A percentile compares a stretch with the other conserved stretches of the same genome.
Conservation (phyloP, 2,797 vertebrate species). For the Schizopygopsis pylzovi region DNA sequence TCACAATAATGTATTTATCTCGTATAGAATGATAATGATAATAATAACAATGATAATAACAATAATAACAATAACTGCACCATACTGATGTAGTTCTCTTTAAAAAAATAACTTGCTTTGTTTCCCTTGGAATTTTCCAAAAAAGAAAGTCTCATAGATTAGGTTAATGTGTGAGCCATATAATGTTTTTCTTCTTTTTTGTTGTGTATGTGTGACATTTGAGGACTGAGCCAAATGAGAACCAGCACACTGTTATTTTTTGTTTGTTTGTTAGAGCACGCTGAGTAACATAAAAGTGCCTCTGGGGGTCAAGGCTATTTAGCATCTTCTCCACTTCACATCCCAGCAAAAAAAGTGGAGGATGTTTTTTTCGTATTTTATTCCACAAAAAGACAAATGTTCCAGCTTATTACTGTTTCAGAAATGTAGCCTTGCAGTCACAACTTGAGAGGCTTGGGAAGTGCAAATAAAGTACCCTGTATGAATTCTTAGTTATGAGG, state of each 20-base stretch:
- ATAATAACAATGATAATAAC: too few relatives aligned
- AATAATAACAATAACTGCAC: too few relatives aligned
- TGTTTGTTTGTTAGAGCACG: background rate
- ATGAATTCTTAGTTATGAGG: background rate
- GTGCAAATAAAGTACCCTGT: background rate
- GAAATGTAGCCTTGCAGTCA: conserved; percentile 20
- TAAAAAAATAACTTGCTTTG: background rate
- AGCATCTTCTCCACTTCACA: background rate
- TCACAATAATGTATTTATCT: too few relatives aligned
- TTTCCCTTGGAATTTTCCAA: background rate
- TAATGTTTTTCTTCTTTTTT: background rate
- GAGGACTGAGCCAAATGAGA: background rate
- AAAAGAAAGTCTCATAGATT: background rate
- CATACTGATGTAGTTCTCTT: background rate
- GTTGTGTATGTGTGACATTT: conserved; percentile 6
- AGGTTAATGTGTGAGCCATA: background rate
- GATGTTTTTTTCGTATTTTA: background rate
- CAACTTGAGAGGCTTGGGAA: background rate
- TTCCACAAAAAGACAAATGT: background rate
- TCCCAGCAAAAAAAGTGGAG: conserved; percentile 2
- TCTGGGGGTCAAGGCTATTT: conserved; percentile 19
- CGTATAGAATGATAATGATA: too few relatives aligned
- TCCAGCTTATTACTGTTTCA: background rate
- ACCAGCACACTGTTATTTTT: background rate
- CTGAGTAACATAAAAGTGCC: conserved; percentile 9